Conservation (phyloP, 2,797 vertebrate genomes). For the Chloroceryle amazona region DNA sequence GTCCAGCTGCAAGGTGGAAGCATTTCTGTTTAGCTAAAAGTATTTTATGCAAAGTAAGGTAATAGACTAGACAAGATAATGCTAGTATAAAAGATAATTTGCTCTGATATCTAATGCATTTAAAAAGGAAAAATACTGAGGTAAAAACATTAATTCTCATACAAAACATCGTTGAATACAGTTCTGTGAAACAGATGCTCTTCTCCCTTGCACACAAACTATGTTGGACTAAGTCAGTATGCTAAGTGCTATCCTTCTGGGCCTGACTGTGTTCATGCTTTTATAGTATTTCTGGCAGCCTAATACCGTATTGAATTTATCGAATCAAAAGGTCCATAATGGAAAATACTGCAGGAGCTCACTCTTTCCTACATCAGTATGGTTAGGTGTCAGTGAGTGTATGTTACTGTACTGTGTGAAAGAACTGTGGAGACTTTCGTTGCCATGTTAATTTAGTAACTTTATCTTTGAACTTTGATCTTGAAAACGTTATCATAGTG, state of each 20-base stretch:
- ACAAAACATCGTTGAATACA: neutral
- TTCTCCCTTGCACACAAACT: neutral
- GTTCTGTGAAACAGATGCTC: neutral
- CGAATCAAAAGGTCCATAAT: neutral
- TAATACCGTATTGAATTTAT: neutral
- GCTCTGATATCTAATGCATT: neutral
- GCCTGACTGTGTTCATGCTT: neutral
- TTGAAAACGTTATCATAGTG: neutral
- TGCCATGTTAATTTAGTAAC: neutral
- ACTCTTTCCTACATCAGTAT: neutral
- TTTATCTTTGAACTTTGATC: neutral
- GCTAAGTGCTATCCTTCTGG: neutral
- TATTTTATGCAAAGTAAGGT: neutral
- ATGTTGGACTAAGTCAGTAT: neutral
- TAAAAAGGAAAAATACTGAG: slow-evolving; percentile 16
- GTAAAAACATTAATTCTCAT: neutral
- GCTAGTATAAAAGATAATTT: neutral
- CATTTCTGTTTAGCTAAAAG: neutral
- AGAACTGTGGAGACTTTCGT: neutral
- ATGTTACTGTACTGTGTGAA: neutral
- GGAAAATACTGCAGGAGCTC: neutral
- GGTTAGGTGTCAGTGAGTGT: neutral
- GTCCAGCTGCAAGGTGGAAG: neutral
- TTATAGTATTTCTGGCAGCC: neutral
- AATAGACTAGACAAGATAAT: neutral